Evolutionary conservation across 2,888 invertebrate genomes (phyloP).

Genomic region (Spicauda simplicius): DNA sequence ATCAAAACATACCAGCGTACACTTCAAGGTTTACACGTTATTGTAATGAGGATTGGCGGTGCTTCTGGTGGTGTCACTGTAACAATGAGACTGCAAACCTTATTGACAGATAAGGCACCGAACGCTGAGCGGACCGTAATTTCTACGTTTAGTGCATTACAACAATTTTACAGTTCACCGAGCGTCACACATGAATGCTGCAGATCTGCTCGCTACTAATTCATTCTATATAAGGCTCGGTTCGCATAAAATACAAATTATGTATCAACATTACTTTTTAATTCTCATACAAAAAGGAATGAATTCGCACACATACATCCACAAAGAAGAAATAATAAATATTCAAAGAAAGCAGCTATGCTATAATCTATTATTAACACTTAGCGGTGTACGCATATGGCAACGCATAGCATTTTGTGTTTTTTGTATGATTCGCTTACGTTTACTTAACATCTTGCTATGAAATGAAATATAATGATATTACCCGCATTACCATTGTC

Average conservation of each 20-base stretch:
- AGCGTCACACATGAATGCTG: conserved; percentile 22
- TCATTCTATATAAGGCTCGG: conserved; percentile 31
- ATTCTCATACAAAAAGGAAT: conserved; percentile 28
- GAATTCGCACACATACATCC: conserved; percentile 18
- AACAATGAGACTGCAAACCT: too few species aligned
- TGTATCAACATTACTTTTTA: conserved; percentile 5
- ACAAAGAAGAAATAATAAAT: conserved; percentile 23
- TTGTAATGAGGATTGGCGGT: too few species aligned
- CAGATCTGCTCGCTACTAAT: conserved; percentile 26
- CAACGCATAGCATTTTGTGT: background rate
- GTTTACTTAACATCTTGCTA: conserved; percentile 12
- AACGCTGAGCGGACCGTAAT: too few species aligned
- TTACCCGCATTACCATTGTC: conserved; percentile 10
- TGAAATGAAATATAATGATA: conserved; percentile 19
- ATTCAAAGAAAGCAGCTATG: conserved; percentile 29
- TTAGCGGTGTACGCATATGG: conserved; percentile 15
- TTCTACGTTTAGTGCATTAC: conserved; percentile 3
- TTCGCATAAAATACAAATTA: conserved; percentile 29
- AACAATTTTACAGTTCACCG: conserved; percentile 32
- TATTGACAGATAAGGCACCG: too few species aligned
- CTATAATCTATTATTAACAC: conserved; percentile 32
- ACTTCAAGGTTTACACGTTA: too few species aligned
- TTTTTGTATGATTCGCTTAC: conserved; percentile 17
- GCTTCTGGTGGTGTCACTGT: too few species aligned
- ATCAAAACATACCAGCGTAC: too few species aligned